phyloP scores from a whole-genome alignment of 2,113 vertebrate genomes.

The Saguinus midas region DNA sequence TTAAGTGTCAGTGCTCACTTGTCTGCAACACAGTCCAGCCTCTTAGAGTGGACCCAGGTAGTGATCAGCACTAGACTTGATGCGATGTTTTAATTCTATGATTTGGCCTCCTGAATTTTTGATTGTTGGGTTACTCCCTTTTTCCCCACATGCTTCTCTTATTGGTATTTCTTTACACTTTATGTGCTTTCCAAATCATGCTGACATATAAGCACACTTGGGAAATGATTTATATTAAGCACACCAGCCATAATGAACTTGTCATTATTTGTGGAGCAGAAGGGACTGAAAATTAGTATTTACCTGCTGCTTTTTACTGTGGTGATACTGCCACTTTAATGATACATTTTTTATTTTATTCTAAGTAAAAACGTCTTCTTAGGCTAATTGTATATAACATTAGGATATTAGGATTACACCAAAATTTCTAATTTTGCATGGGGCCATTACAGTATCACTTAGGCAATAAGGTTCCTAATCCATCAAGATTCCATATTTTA shows the following conservation, averaged over 20 bases:
- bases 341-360: not conserved
- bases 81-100: not conserved
- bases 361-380: conserved; percentile 33
- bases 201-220: not conserved
- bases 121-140: not conserved
- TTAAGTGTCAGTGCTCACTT: not conserved
- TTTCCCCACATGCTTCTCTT: not conserved
- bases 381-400: not conserved
- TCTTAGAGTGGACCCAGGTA: not conserved
- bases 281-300: not conserved
- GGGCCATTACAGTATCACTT: not conserved
- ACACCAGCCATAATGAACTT: not conserved
- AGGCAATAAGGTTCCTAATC: not conserved
- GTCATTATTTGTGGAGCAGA: not conserved
- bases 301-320: conserved; percentile 26
- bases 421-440: not conserved
- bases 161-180: not conserved
- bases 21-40: not conserved
- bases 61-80: not conserved
- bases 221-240: conserved; percentile 34
- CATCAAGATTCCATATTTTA: not conserved
- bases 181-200: conserved; percentile 33
- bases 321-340: not conserved
- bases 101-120: not conserved
- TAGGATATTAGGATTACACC: not conserved